These are phyloP conservation scores for Axea sp. DNA, from an alignment of 2,888 invertebrate genomes.

Conservation along the genomic window DNA sequence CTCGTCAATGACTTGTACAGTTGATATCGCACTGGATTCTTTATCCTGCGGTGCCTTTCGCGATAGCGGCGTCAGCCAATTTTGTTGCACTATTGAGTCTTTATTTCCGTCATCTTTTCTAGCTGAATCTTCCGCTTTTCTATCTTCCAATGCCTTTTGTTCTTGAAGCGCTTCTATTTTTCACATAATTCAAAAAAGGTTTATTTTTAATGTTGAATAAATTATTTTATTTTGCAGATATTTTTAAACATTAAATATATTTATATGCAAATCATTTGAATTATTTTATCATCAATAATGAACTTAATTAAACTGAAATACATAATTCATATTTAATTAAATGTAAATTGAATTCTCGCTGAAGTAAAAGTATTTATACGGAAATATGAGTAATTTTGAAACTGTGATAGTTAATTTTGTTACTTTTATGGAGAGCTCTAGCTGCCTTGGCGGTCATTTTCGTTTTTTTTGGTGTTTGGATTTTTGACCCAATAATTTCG, in stretches of 20 bases:
- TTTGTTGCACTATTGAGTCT: constrained; percentile 60
- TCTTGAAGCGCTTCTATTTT: constrained; percentile 24
- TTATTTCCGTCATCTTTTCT: constrained; percentile 28
- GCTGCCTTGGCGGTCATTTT: constrained; percentile 39
- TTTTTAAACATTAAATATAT: neutral
- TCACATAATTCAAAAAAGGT: too few relatives aligned
- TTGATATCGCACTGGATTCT: constrained; percentile 66
- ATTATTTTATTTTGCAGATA: too few relatives aligned
- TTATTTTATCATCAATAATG: too few relatives aligned
- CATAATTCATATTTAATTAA: too few relatives aligned
- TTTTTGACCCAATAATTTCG: constrained; percentile 49
- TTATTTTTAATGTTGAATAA: too few relatives aligned
- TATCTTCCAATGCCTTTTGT: constrained; percentile 16
- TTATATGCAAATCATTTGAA: too few relatives aligned
- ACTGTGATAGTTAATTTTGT: too few relatives aligned
- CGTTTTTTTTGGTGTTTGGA: constrained; percentile 49
- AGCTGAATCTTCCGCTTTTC: constrained; percentile 11
- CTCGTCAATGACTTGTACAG: constrained; percentile 80
- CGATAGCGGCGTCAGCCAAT: constrained; percentile 75
- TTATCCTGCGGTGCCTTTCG: constrained; percentile 68
- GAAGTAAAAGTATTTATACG: too few relatives aligned
- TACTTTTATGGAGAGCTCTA: constrained; percentile 44
- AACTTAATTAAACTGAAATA: too few relatives aligned
- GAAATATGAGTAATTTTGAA: too few relatives aligned
- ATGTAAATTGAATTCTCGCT: too few relatives aligned